Percentiles rank a stretch among this genome's conserved stretches.
Conservation (phyloP, 1,140 invertebrate species). For the Arion vulgaris region DNA sequence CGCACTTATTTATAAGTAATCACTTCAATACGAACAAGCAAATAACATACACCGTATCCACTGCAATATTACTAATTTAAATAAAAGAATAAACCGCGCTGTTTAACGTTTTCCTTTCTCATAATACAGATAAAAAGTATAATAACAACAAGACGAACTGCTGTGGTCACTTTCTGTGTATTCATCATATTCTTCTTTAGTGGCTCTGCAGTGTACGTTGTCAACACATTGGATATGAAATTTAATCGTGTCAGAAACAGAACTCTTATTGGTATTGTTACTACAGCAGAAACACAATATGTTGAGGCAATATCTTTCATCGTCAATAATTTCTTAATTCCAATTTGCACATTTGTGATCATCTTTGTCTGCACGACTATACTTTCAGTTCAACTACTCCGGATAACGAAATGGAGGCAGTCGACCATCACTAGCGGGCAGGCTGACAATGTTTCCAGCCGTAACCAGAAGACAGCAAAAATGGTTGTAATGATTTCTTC, state of each 20-base stretch:
- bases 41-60: too few relatives aligned
- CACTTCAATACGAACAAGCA: too few relatives aligned
- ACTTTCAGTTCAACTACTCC: neutral
- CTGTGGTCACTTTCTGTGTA: neutral
- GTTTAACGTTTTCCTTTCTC: neutral
- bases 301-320: neutral
- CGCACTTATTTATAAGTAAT: too few relatives aligned
- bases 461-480: slow-evolving; percentile 6
- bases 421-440: neutral
- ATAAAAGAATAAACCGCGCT: too few relatives aligned
- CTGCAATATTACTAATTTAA: too few relatives aligned
- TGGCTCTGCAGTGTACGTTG: neutral
- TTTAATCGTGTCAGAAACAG: neutral
- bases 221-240: neutral
- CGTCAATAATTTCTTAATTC: neutral
- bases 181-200: neutral
- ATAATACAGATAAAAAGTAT: neutral
- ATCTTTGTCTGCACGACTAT: neutral
- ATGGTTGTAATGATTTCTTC: slow-evolving; percentile 16
- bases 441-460: neutral
- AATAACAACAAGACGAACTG: neutral
- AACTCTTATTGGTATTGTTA: slow-evolving; percentile 4
- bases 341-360: neutral
- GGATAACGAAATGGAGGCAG: neutral
- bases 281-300: neutral